Evolutionary conservation across 2,797 vertebrate genomes (phyloP).

Genomic region (Tangara arthus): DNA sequence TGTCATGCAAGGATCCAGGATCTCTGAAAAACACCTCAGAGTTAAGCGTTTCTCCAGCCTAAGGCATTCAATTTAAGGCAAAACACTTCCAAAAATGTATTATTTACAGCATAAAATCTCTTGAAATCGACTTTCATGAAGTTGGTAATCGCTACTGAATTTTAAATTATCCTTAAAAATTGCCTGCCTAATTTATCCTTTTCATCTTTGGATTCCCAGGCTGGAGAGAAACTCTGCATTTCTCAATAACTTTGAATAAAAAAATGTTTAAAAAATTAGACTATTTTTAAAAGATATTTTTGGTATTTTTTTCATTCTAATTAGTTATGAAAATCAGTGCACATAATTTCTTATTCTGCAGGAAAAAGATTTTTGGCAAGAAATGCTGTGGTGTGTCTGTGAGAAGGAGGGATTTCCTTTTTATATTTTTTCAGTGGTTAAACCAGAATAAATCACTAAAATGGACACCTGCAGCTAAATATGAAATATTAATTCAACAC

Average conservation of each 20-base stretch:
- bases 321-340: background rate
- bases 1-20: background rate
- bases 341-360: background rate
- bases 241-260: background rate
- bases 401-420: background rate
- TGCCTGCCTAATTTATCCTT: background rate
- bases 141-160: background rate
- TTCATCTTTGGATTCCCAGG: background rate
- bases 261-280: background rate
- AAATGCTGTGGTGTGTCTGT: background rate
- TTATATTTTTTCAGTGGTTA: background rate
- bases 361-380: background rate
- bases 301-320: background rate
- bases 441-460: background rate
- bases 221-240: background rate
- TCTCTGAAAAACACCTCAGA: background rate
- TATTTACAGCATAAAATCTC: background rate
- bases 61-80: background rate
- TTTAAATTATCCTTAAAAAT: background rate
- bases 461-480: slow-evolving; percentile 29
- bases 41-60: background rate
- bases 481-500: slow-evolving; percentile 28
- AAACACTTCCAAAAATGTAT: background rate
- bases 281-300: background rate
- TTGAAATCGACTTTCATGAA: background rate